These are phyloP conservation scores for Helobdella robusta DNA, from an alignment of 2,888 invertebrate species.

Conservation along the genomic window DNA sequence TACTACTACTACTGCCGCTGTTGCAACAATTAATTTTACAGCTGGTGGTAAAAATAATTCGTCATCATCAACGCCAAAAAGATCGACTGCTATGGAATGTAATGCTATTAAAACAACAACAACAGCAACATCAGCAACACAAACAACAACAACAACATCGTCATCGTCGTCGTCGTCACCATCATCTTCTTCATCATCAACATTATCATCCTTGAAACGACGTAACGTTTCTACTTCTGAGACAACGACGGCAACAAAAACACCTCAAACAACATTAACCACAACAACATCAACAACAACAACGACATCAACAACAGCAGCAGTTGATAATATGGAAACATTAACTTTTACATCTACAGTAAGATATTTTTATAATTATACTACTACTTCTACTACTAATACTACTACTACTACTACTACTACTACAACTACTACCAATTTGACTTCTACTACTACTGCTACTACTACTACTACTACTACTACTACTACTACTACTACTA, in stretches of 20 bases:
- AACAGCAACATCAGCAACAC: neutral
- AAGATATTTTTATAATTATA: too few species aligned
- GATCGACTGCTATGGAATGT: neutral
- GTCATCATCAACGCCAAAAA: neutral
- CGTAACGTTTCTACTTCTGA: neutral
- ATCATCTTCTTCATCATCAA: neutral
- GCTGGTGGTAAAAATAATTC: neutral
- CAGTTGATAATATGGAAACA: too few species aligned
- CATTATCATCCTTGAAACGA: neutral
- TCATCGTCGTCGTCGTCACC: neutral
- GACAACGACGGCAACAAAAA: neutral
- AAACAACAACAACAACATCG: neutral
- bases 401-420: too few species aligned
- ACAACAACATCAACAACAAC: neutral
- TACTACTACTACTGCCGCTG: neutral
- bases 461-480: too few species aligned
- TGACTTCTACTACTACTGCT: too few species aligned
- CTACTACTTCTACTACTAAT: too few species aligned
- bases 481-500: too few species aligned
- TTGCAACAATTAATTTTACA: neutral
- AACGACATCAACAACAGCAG: too few species aligned
- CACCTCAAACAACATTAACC: neutral
- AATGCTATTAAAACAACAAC: neutral
- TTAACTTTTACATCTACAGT: too few species aligned
- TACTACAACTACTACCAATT: too few species aligned